A percentile compares a stretch with the other conserved stretches of the same genome.
phyloP scores from a whole-genome alignment of 2,113 vertebrate species.

The Tachycineta bicolor region DNA sequence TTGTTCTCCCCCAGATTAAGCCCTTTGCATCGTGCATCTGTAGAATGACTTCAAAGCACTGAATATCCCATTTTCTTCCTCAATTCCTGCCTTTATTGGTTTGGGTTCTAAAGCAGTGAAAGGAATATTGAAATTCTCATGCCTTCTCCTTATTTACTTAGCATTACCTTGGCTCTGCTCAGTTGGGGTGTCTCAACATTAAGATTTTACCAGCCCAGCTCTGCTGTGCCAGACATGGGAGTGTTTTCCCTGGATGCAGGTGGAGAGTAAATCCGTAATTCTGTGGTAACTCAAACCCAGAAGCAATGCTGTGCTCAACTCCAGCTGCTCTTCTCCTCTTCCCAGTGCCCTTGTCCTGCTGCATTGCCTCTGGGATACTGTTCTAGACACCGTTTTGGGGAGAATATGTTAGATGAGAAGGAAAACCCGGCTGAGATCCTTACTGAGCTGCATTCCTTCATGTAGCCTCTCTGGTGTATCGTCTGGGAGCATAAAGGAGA shows the following conservation, averaged over 20 bases:
- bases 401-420: background rate
- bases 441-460: background rate
- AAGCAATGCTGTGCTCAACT: background rate
- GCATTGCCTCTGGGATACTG: background rate
- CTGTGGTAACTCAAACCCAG: background rate
- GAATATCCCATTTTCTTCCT: background rate
- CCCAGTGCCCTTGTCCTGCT: background rate
- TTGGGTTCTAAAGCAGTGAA: background rate
- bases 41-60: background rate
- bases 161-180: background rate
- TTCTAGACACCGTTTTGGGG: background rate
- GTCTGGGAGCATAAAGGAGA: background rate
- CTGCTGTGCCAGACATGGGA: background rate
- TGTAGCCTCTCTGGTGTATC: background rate
- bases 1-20: background rate
- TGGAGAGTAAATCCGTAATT: background rate
- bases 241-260: rapidly evolving
- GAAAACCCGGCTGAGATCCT: background rate
- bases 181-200: background rate
- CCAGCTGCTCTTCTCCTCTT: background rate
- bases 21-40: background rate
- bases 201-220: background rate
- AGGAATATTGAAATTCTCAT: background rate
- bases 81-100: background rate
- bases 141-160: background rate